Base-by-base conservation (phyloP, 92 coral and sea anemone genomes). In the Epizoanthus ramosus region DNA sequence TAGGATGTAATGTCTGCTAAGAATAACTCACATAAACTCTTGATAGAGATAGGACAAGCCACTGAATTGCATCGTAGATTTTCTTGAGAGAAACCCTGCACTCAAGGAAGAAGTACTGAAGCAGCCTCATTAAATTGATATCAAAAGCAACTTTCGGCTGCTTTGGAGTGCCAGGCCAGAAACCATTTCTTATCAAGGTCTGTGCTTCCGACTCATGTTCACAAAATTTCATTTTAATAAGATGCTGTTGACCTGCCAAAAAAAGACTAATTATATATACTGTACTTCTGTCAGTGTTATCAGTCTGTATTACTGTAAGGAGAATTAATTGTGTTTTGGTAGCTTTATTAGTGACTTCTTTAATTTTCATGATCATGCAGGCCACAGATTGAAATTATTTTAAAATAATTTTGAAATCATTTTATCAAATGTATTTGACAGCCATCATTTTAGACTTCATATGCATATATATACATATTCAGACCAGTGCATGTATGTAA, bases 71-170 rank as follows among this genome's bases (percentile, higher is more conserved):
- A 35, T 89, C 74, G 23, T 74, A 75, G 8, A 89, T 43, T 3
- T 74, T 64, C 53, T 89, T 89, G 5, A 82, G 39, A 8, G 92
- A 89, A 21, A 85, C 74, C 56, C 89, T 76, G 52, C 92, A 89
- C 31, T 89, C 89, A 21, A 89, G 77, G 28, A 86, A 89, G 17
- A 89, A 56, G 12, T 71, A 53, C 19, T 76, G 57, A 13, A 83
- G 37, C 59, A 86, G 16, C 24, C 22, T 81, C 87, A 90, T 86
- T 24, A 90, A 72, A 39, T 79, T 61, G 9, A 16, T 63, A 33
- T 90, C 88, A 84, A 90, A 90, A 31, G 90, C 88, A 22, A 82
- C 87, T 67, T 89, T 85, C 2, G 92, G 92, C 39, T 89, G 85
- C 22, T 77, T 84, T 0, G 93, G 93, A 28, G 90, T 74, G 33